These are phyloP conservation scores for Bruchidius siliquastri DNA, from an alignment of 2,888 invertebrate genomes.

Conservation along the genomic window DNA sequence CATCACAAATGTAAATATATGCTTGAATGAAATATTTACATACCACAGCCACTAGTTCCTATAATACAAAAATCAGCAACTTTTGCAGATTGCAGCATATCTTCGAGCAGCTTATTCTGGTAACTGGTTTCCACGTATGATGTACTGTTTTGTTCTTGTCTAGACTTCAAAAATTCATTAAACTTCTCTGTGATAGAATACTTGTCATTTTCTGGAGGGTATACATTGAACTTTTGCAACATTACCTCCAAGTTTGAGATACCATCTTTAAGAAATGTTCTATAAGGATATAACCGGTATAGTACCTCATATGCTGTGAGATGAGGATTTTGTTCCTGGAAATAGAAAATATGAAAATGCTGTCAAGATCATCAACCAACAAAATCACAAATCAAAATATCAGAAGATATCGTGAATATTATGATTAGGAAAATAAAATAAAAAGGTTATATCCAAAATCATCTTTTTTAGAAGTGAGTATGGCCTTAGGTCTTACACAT, in stretches of 20 bases:
- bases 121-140: slow-evolving; percentile 67
- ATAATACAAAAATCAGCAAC: slow-evolving; percentile 84
- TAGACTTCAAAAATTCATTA: slow-evolving; percentile 1
- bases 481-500: too few relatives aligned
- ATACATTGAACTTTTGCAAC: slow-evolving; percentile 59
- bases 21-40: neutral
- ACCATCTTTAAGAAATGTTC: slow-evolving; percentile 73
- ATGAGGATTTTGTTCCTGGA: slow-evolving; percentile 66
- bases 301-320: slow-evolving; percentile 65
- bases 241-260: slow-evolving; percentile 67
- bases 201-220: slow-evolving; percentile 15
- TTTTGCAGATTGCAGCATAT: slow-evolving; percentile 73
- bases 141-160: slow-evolving; percentile 12
- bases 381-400: neutral
- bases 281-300: slow-evolving; percentile 78
- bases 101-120: slow-evolving; percentile 72
- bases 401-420: too few relatives aligned
- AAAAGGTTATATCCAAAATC: too few relatives aligned
- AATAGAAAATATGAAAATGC: slow-evolving; percentile 21
- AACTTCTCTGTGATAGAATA: slow-evolving; percentile 11
- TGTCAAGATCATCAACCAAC: slow-evolving; percentile 12
- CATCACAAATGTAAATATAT: too few relatives aligned
- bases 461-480: too few relatives aligned
- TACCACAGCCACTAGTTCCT: slow-evolving; percentile 84
- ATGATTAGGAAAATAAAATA: too few relatives aligned